These are phyloP conservation scores for Quadroppia sp. DNA, from an alignment of 2,888 invertebrate genomes.

Conservation along the genomic window DNA sequence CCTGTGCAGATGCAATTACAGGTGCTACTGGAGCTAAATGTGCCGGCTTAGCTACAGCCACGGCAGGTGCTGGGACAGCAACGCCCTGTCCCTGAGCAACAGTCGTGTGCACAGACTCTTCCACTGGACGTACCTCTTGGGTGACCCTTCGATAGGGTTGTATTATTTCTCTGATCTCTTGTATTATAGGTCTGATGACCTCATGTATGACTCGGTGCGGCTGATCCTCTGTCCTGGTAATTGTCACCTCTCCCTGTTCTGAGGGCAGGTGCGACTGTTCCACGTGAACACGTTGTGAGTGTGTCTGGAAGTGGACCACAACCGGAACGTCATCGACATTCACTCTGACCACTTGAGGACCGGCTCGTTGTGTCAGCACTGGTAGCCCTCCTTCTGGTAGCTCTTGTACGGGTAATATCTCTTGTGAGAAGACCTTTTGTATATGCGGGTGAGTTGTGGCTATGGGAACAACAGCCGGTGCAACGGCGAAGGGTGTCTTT, in stretches of 20 bases:
- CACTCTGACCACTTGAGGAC: background rate
- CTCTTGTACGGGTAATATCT: background rate
- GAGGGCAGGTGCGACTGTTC: background rate
- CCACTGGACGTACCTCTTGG: background rate
- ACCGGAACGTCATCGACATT: background rate
- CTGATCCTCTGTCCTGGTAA: background rate
- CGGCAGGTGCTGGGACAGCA: background rate
- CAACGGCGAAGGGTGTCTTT: too few species aligned
- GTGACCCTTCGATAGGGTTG: background rate
- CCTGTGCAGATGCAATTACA: background rate
- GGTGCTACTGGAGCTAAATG: background rate
- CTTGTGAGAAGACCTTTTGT: too few species aligned
- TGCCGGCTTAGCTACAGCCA: background rate
- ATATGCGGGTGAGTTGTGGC: too few species aligned
- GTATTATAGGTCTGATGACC: background rate
- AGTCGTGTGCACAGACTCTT: background rate
- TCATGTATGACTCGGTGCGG: conserved; percentile 4
- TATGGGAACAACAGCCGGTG: too few species aligned
- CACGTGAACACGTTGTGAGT: background rate
- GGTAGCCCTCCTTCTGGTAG: background rate
- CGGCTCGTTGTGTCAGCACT: background rate
- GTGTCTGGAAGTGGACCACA: background rate
- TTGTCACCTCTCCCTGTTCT: background rate
- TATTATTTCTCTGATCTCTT: background rate
- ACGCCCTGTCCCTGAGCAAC: too few species aligned